Base-by-base conservation (phyloP, 1,140 invertebrate species). In the Hypsibius dujardini region DNA sequence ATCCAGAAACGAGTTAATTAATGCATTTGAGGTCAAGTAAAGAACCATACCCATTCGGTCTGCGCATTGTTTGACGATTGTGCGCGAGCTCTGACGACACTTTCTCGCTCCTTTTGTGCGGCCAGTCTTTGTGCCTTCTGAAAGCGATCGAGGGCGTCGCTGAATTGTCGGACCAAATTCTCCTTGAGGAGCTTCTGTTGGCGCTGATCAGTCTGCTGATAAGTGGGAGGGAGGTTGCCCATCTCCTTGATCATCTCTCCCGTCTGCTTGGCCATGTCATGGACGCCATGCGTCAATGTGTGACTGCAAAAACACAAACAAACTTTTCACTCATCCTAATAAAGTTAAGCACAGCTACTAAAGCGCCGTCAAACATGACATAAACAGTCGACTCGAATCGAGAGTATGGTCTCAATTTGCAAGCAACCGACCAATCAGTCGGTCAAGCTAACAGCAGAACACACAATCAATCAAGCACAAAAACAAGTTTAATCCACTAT, bases 151-250 rank as follows among this genome's bases (percentile, higher is more conserved):
- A 97, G 81, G n/a, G 90, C 89, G 74, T 86, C 83, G 74, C 91
- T 88, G 80, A 95, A 97, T 79, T 98, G 93, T 79, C 95, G 91
- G 56, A 90, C 88, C 59, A 98, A 82, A 47, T 92, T 83, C 76
- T 97, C 94, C 74, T 87, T 86, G 75, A 92, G 89, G 80, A 98
- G 87, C 80, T 92, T 92, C 76, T 87, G 84, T 75, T 92, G 88
- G 73, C 88, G 85, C 80, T 92, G 84, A 7, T 67, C 62, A 15
- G 3, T 67, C 62, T 67, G 62, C 12, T 7, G 3, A 12, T 15
- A 15, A 3, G 62, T 3, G 3, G 62, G 12, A 12, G 62, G 62
- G 3, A 67, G 62, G 42, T 67, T 67, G 42, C 62, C 45, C 62
- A 67, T 67, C 12, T 12, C 42, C 42, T 67, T 67, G 12, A 67